Evolutionary conservation across 2,797 vertebrate species (phyloP), one percentile per base, ranked within the genome.

Genomic region (Spheniscus humboldti): DNA sequence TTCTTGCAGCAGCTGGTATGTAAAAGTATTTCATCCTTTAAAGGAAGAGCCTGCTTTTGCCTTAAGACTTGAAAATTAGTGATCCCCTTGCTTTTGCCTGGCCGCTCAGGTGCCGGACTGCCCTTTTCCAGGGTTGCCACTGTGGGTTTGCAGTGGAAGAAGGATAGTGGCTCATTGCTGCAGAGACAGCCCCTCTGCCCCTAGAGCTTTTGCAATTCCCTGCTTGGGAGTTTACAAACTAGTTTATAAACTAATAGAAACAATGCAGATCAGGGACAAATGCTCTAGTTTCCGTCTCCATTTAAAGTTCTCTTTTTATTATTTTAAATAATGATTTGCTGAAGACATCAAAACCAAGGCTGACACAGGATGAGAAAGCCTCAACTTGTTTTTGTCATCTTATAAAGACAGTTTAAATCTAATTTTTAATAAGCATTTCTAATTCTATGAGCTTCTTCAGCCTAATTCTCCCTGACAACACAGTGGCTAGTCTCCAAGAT

Each of bases 351-450:
- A 71, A 86, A 82, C 47, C 25, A 47, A 33, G 33, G 39, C n/a
- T 22, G 13, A 86, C 33, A 39, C 9, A 48, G 5, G 15, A 43
- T 71, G 25, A 79, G 47, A 74, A 88, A 93, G 22, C 22, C 35
- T 90, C 37, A 37, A 25, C 35, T 62, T 79, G 43, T 60, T 69
- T 95, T 81, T 90, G 52, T 77, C 56, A 52, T 53, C 24, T 80
- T 71, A 88, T 60, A 90, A 86, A 86, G 41, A 71, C 43, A 71
- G 43, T 64, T 86, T 59, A 64, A 95, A 88, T 48, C 52, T 77
- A 73, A 9, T 60, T 96, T 81, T 90, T 77, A 91, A 80, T 67
- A 93, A 33, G 60, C 14, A 37, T 94, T 92, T 93, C 76, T 97
- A 89, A 94, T 90, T 68, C 41, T 48, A 28, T 28, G 48, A 63